A percentile compares a stretch with the other conserved stretches of the same genome.
Evolutionary conservation across 37 sponge, comb jelly and placozoan genomes (phyloP).

Genomic region (Theonella swinhoei): DNA sequence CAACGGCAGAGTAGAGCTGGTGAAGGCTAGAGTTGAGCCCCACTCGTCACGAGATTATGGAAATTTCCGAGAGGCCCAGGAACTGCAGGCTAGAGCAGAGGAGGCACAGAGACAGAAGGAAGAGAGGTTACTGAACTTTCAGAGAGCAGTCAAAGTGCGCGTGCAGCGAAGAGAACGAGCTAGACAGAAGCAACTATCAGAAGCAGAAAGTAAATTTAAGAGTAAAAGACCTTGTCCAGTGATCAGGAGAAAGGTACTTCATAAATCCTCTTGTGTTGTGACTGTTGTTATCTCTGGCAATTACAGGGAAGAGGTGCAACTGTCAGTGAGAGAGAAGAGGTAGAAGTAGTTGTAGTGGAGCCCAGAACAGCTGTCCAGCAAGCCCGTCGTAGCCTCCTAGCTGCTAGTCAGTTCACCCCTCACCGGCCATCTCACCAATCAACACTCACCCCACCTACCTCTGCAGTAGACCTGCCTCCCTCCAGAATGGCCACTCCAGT

Average conservation of each 20-base stretch:
- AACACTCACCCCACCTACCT: background rate
- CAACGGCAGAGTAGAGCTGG: constrained; percentile 30
- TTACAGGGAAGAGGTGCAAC: background rate
- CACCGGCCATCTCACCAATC: too few species aligned
- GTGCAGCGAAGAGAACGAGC: constrained; percentile 22
- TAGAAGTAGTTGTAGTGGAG: background rate
- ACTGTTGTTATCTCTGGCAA: too few species aligned
- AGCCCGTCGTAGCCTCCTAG: background rate
- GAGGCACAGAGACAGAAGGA: constrained; percentile 19
- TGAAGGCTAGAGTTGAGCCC: constrained; percentile 28
- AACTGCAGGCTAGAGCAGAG: background rate
- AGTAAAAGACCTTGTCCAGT: too few species aligned
- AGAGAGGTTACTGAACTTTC: constrained; percentile 20
- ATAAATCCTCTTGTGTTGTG: too few species aligned
- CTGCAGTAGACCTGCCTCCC: background rate
- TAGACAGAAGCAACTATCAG: constrained; percentile 4
- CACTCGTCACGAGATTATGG: background rate
- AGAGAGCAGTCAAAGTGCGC: constrained; percentile 39
- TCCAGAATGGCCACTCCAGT: background rate
- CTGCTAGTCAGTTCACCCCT: background rate
- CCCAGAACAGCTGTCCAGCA: background rate
- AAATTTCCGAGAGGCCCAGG: background rate
- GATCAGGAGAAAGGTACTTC: too few species aligned
- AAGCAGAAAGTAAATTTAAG: background rate
- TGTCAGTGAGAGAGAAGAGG: background rate